Conservation (phyloP, 2,797 vertebrate species). For the Phalanger gymnotis region DNA sequence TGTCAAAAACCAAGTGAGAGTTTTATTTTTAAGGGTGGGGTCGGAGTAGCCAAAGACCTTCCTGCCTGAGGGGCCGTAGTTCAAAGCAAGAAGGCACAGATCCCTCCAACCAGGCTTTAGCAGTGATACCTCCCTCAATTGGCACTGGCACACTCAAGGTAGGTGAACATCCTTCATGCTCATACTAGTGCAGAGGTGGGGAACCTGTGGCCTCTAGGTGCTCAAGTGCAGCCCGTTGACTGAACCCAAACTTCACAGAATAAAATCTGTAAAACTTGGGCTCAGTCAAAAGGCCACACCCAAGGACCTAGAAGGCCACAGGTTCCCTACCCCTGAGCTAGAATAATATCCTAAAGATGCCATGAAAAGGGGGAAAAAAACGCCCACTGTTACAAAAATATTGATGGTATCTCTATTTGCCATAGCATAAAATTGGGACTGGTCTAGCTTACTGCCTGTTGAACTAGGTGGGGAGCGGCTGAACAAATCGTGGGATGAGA, state of each 20-base stretch:
- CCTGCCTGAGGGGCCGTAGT: background rate
- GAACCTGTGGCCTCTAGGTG: too few relatives aligned
- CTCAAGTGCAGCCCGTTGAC: too few relatives aligned
- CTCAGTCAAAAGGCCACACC: too few relatives aligned
- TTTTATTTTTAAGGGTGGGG: background rate
- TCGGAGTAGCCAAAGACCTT: background rate
- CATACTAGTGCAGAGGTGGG: background rate
- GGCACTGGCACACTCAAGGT: too few relatives aligned
- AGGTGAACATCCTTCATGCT: background rate
- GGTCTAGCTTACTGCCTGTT: background rate
- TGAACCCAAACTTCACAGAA: too few relatives aligned
- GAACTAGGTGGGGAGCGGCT: background rate
- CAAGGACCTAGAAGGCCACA: too few relatives aligned
- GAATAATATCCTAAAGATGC: background rate
- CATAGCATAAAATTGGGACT: background rate
- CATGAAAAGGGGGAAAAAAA: background rate
- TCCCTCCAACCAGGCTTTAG: background rate
- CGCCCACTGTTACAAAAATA: background rate
- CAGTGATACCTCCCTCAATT: background rate
- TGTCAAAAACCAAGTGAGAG: background rate
- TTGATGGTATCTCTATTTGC: background rate
- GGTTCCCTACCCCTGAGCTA: background rate
- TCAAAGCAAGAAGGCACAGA: background rate
- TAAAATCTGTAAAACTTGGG: too few relatives aligned
- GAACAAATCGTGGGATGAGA: background rate